Percentiles rank a stretch among this genome's conserved stretches.
Conservation (phyloP, 2,797 vertebrate genomes). For the Lemur catta region DNA sequence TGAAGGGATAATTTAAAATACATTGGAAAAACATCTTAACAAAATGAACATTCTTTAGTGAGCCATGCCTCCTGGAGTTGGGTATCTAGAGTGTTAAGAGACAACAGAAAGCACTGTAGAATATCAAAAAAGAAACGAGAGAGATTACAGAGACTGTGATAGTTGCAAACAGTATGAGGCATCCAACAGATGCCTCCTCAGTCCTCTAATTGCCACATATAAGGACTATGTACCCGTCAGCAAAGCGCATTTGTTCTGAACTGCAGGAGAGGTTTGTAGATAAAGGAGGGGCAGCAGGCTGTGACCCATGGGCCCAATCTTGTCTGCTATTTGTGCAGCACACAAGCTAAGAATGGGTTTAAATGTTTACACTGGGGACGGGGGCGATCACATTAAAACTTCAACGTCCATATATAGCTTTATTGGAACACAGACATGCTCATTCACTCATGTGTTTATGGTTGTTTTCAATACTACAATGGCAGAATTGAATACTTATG, state of each 20-base stretch:
- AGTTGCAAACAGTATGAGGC: neutral
- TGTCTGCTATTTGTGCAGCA: neutral
- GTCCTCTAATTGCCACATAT: rapidly evolving
- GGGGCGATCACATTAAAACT: neutral
- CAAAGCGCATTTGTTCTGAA: neutral
- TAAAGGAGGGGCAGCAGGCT: neutral
- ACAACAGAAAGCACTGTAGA: neutral
- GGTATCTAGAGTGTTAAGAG: neutral
- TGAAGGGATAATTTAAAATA: neutral
- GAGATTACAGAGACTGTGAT: neutral
- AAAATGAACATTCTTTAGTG: neutral
- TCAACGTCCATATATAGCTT: too few species aligned
- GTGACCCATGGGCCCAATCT: neutral
- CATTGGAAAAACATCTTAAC: neutral
- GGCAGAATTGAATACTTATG: neutral
- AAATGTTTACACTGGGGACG: neutral
- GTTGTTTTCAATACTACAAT: neutral
- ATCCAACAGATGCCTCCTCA: too few species aligned
- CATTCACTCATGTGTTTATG: too few species aligned
- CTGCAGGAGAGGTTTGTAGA: neutral
- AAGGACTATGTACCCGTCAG: neutral
- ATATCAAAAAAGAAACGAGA: too few species aligned
- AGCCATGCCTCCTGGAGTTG: neutral
- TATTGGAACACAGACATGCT: neutral
- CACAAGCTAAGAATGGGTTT: neutral